phyloP scores from a whole-genome alignment of 2,888 invertebrate genomes.

The Teinopalpus imperialis region DNA sequence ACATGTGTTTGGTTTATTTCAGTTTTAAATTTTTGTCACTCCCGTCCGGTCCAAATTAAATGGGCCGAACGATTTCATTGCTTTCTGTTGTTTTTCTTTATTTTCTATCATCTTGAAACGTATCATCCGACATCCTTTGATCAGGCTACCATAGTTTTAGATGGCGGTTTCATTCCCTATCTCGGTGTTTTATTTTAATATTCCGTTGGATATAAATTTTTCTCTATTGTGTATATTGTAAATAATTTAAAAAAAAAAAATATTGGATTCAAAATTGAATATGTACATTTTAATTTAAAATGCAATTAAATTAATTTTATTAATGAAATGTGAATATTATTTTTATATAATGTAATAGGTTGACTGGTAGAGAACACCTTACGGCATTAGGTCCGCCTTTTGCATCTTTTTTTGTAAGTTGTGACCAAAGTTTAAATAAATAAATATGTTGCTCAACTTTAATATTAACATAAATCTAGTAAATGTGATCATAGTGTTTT shows the following conservation, averaged over 20 bases:
- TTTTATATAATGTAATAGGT: too few species aligned
- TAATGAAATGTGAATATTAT: too few species aligned
- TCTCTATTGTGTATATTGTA: too few species aligned
- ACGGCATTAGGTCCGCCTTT: too few species aligned
- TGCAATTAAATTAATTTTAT: too few species aligned
- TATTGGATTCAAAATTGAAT: too few species aligned
- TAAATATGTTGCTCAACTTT: background rate
- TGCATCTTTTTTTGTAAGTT: too few species aligned
- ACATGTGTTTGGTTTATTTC: constrained; percentile 79
- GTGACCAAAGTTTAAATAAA: too few species aligned
- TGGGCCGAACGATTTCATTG: constrained; percentile 76
- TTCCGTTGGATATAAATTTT: too few species aligned
- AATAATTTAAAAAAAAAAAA: too few species aligned
- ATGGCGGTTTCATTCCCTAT: constrained; percentile 41
- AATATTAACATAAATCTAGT: constrained; percentile 12
- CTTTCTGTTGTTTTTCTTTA: constrained; percentile 55
- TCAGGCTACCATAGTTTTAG: constrained; percentile 37
- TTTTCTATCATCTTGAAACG: constrained; percentile 41
- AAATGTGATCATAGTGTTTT: constrained; percentile 16
- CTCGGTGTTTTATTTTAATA: constrained; percentile 35
- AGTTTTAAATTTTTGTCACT: constrained; percentile 77
- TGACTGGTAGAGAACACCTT: too few species aligned
- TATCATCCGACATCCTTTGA: constrained; percentile 73
- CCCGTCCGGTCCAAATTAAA: constrained; percentile 79
- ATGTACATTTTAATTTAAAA: too few species aligned